A percentile compares a stretch with the other conserved stretches of the same genome.
Conservation (phyloP, 2,888 invertebrate genomes). For the Synanthedon myopaeformis region DNA sequence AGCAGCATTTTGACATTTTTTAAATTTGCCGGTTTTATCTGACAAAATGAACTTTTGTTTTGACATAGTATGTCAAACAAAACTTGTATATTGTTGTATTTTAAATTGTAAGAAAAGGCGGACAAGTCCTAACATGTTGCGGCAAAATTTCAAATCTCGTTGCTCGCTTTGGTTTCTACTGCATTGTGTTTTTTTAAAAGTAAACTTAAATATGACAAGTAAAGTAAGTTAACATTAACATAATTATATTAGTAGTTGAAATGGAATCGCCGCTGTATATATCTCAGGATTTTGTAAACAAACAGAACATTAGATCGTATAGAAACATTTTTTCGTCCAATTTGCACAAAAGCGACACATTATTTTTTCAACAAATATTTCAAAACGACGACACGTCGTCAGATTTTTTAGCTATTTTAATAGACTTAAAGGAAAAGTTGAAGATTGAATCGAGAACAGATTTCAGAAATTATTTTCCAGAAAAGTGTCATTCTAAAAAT, state of each 20-base stretch:
- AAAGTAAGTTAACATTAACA: no score
- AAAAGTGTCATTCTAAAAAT: conserved; percentile 6
- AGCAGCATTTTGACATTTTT: no score
- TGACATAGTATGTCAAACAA: no score
- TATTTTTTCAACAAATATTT: conserved; percentile 23
- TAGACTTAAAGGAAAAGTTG: conserved; percentile 28
- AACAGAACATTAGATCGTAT: conserved; percentile 50
- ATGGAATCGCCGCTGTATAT: conserved; percentile 36
- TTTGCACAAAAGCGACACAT: conserved; percentile 23
- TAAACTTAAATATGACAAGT: not conserved
- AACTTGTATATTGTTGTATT: no score
- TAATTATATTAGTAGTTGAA: not conserved
- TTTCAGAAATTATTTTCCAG: conserved; percentile 34
- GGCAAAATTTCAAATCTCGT: conserved; percentile 27
- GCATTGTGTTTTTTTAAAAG: not conserved
- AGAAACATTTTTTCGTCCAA: conserved; percentile 33
- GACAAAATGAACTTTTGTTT: no score
- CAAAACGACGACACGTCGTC: conserved; percentile 18
- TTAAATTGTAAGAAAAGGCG: no score
- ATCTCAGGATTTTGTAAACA: conserved; percentile 47
- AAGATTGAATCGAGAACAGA: conserved; percentile 27
- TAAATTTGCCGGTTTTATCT: no score
- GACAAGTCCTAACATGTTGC: conserved; percentile 22
- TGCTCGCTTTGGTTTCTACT: not conserved
- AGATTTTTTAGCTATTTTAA: conserved; percentile 23